Evolutionary conservation across 1,140 invertebrate genomes (phyloP).

Genomic region (Sinella curviseta): DNA sequence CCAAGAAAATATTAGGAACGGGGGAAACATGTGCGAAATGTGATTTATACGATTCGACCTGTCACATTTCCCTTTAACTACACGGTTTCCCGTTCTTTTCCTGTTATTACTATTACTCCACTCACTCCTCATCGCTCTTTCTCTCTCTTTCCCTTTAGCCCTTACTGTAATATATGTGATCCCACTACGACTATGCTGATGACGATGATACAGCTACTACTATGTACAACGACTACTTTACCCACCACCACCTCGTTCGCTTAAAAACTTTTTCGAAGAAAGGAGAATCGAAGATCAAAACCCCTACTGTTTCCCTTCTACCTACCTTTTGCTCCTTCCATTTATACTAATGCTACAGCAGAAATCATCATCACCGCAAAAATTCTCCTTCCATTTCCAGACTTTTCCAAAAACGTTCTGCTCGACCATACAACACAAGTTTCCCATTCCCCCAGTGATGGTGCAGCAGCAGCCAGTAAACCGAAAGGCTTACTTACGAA

Average conservation of each 20-base stretch:
- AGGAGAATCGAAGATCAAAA: conserved; percentile 2
- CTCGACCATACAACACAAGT: neutral
- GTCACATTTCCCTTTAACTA: conserved; percentile 33
- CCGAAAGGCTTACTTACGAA: too few species aligned
- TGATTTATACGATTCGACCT: conserved; percentile 42
- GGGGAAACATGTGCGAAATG: conserved; percentile 42
- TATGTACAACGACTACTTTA: neutral
- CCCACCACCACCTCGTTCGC: neutral
- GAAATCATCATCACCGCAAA: neutral
- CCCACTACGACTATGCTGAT: neutral
- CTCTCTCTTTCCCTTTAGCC: neutral
- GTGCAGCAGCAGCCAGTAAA: neutral
- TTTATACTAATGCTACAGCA: neutral
- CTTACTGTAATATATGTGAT: neutral
- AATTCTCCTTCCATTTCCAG: neutral
- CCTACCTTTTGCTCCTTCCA: neutral
- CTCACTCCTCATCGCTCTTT: conserved; percentile 26
- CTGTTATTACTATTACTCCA: conserved; percentile 27
- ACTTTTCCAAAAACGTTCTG: neutral
- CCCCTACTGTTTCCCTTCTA: neutral
- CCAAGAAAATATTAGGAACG: conserved; percentile 10
- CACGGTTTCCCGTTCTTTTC: conserved; percentile 17
- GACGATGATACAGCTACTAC: neutral
- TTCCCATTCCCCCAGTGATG: conserved; percentile 3
- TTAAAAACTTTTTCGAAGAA: neutral